Percentiles rank a stretch among this genome's conserved stretches.
Conservation (phyloP, 2,797 vertebrate species). For the Pachyuromys duprasi region DNA sequence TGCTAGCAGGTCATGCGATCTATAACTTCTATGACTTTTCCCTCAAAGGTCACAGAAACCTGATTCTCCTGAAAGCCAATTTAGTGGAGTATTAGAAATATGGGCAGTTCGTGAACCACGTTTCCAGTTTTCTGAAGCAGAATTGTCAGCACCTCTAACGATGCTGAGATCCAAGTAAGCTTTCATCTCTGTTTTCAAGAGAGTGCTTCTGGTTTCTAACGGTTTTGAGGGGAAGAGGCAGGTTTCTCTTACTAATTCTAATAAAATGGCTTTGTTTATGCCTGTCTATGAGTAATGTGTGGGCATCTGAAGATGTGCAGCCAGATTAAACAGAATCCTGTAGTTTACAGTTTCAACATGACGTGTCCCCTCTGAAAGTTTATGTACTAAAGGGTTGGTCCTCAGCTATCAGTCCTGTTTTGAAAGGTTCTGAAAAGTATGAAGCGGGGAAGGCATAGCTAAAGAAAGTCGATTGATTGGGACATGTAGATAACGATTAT, state of each 20-base stretch:
- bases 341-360: neutral
- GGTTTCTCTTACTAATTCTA: conserved; percentile 15
- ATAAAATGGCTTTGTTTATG: neutral
- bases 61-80: neutral
- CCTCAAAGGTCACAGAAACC: neutral
- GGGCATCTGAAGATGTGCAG: neutral
- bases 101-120: neutral
- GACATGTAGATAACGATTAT: no score
- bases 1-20: neutral
- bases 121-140: neutral
- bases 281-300: neutral
- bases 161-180: neutral
- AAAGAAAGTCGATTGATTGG: neutral
- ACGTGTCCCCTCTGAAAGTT: neutral
- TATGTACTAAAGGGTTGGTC: neutral
- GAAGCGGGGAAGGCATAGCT: neutral
- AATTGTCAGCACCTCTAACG: conserved; percentile 12
- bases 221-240: neutral
- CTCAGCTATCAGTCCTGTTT: neutral
- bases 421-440: neutral
- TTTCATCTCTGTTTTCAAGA: neutral
- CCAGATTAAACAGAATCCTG: neutral
- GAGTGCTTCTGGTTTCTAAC: neutral
- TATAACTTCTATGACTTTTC: neutral
- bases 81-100: conserved; percentile 7